Conservation (phyloP, 2,888 invertebrate genomes). For the Spicauda simplicius region DNA sequence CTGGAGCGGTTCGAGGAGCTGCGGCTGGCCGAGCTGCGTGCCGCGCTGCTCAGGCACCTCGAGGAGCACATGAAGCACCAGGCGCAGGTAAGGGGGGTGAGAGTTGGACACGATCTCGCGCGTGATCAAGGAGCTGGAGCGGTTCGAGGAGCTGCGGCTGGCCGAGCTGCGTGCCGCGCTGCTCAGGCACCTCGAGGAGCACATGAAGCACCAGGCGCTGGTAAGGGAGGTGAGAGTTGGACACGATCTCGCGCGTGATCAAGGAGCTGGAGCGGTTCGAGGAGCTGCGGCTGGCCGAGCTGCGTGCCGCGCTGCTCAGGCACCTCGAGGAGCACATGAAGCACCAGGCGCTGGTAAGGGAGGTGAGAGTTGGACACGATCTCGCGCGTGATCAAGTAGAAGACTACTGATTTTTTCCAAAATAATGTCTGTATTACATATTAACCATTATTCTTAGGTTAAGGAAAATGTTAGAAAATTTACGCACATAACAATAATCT, state of each 20-base stretch:
- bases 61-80: conserved; percentile 96
- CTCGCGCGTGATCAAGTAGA: conserved; percentile 96
- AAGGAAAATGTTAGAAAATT: too few species aligned
- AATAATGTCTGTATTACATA: too few species aligned
- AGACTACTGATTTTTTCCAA: too few species aligned
- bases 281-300: conserved; percentile 93
- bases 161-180: conserved; percentile 96
- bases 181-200: conserved; percentile 95
- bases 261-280: conserved; percentile 97
- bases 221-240: conserved; percentile 93
- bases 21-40: conserved; percentile 95
- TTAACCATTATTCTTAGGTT: too few species aligned
- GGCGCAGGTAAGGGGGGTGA: too few species aligned
- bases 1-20: conserved; percentile 96
- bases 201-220: conserved; percentile 96
- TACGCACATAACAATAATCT: too few species aligned
- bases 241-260: conserved; percentile 96
- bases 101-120: conserved; percentile 98
- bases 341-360: too few species aligned
- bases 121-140: conserved; percentile 96
- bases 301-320: conserved; percentile 94
- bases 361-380: conserved; percentile 98
- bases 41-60: conserved; percentile 94
- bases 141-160: conserved; percentile 95
- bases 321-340: conserved; percentile 97